phyloP scores from a whole-genome alignment of 1,140 invertebrate species.

The Adoxophyes honmai region DNA sequence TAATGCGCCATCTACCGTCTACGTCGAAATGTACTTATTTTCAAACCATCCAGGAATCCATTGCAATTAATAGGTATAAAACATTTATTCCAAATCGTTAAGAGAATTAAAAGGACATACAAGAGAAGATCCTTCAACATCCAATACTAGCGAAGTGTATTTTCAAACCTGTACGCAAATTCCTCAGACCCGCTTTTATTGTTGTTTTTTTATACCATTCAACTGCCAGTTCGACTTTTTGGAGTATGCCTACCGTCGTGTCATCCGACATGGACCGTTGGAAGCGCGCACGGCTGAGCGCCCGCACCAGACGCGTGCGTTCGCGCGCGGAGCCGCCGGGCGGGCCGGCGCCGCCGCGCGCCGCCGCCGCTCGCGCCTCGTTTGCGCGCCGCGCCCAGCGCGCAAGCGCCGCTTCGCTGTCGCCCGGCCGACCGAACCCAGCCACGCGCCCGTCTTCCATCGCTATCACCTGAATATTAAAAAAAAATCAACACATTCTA shows the following conservation, averaged over 20 bases:
- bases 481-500: neutral
- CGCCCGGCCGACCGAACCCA: constrained; percentile 24
- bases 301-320: constrained; percentile 49
- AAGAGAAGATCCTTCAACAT: too few species aligned
- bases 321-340: constrained; percentile 56
- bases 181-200: too few species aligned
- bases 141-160: too few species aligned
- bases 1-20: too few species aligned
- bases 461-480: constrained; percentile 43
- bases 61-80: too few species aligned
- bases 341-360: constrained; percentile 49
- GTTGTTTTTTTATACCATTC: too few species aligned
- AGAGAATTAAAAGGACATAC: too few species aligned
- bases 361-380: constrained; percentile 51
- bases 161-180: too few species aligned
- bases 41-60: too few species aligned
- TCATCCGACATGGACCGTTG: constrained; percentile 47
- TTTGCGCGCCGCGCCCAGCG: constrained; percentile 52
- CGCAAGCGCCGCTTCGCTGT: constrained; percentile 30
- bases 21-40: too few species aligned
- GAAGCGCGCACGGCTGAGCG: constrained; percentile 46
- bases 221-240: too few species aligned
- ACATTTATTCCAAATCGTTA: too few species aligned
- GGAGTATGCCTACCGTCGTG: constrained; percentile 41
- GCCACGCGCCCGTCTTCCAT: constrained; percentile 61